phyloP scores from a whole-genome alignment of 2,113 vertebrate species.

The Ardeotis arabs region DNA sequence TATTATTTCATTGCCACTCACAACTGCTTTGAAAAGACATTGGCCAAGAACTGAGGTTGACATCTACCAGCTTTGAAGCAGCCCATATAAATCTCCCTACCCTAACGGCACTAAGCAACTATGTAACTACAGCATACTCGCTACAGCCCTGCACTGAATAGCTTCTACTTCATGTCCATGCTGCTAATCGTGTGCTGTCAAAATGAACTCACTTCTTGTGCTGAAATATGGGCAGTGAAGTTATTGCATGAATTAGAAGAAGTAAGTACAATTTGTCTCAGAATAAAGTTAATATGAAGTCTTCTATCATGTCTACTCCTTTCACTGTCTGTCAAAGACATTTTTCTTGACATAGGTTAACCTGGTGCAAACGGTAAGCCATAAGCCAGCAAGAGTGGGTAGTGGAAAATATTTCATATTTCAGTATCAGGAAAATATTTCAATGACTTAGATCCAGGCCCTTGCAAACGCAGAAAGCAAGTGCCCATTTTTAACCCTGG shows the following conservation, averaged over 20 bases:
- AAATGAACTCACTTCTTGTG: not conserved
- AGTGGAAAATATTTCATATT: not conserved
- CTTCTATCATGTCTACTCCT: not conserved
- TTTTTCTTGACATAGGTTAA: not conserved
- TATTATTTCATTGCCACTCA: not conserved
- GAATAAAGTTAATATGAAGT: not conserved
- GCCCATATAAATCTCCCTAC: not conserved
- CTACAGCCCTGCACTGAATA: fast-evolving
- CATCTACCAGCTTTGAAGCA: not conserved
- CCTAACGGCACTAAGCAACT: not conserved
- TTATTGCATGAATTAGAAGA: not conserved
- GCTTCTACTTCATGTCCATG: not conserved
- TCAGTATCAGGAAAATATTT: not conserved
- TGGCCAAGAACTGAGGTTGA: not conserved
- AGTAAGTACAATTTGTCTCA: not conserved
- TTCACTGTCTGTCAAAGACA: not conserved
- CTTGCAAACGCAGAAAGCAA: not conserved
- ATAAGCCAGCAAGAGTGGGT: not conserved
- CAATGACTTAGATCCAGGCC: not conserved
- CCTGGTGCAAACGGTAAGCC: not conserved
- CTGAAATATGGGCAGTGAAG: not conserved
- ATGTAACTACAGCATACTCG: not conserved
- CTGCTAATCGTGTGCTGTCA: not conserved
- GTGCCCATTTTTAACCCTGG: not conserved
- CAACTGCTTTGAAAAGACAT: not conserved